Evolutionary conservation across 64 coral and sea anemone genomes (phyloP), one percentile per base, ranked within the genome.

Genomic region (Montipora sp.): DNA sequence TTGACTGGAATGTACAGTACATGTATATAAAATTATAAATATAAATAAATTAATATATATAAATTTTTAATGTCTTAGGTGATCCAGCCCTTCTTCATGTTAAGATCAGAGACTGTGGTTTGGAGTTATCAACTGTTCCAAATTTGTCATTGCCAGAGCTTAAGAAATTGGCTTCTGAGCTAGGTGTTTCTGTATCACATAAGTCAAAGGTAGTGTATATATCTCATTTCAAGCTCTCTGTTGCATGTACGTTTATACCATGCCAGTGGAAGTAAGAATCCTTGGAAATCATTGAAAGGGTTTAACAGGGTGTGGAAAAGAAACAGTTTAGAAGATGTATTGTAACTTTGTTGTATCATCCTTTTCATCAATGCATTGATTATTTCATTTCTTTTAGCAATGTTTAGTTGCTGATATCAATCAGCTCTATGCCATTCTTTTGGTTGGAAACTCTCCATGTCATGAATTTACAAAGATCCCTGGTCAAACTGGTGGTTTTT

Each of bases 401-500:
- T 21, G 81, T 36, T 23, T 92, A 59, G 2, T 75, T 8, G 90
- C 18, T 45, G 22, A 92, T 10, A 76, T 92, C 8, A 16, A 59
- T 13, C 44, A 50, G 9, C 77, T 92, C 10, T 84, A 75, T 61
- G 43, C 48, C 20, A 73, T 67, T 15, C 18, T 92, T 1, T 27
- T 92, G 6, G 80, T 92, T 47, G 90, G 90, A 16, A 73, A 83
- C n/a, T 92, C 46, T 59, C 79, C 90, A 8, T 92, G 79, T 23
- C 80, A 92, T 92, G 90, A 51, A 14, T 92, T 75, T 51, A 55
- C 89, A 58, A 72, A 92, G 21, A 47, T 92, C 0, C 2, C 24
- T 8, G 51, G 70, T 5, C 22, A 75, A 13, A 93, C 91, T 48
- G 91, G 91, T 48, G 91, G 91, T 12, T 93, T 93, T 93, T 93